A percentile compares a stretch with the other conserved stretches of the same genome.
Evolutionary conservation across 2,797 vertebrate genomes (phyloP).

Genomic region (Pseudomugil tenellus): DNA sequence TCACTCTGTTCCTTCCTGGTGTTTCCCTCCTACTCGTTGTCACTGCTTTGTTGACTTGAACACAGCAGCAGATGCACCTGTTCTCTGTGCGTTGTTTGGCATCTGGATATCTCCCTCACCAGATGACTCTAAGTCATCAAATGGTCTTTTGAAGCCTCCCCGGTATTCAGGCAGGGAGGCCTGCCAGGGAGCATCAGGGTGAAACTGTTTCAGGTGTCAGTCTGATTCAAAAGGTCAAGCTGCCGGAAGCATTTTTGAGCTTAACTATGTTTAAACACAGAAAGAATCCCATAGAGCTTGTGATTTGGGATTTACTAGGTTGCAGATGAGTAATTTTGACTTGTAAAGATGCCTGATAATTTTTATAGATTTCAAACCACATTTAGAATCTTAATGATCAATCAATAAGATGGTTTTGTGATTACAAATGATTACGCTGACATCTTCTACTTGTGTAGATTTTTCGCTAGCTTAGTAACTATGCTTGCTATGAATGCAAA

Average conservation of each 20-base stretch:
- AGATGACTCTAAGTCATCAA: conserved; percentile 63
- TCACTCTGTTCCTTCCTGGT: conserved; percentile 10
- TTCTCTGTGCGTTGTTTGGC: conserved; percentile 60
- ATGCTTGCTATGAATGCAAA: no score
- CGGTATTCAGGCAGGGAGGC: conserved; percentile 52
- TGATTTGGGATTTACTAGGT: conserved; percentile 21
- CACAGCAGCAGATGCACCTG: conserved; percentile 57
- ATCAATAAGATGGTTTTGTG: no score
- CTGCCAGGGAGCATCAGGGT: conserved; percentile 49
- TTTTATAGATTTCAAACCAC: not conserved
- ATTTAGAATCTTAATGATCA: no score
- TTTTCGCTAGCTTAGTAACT: no score
- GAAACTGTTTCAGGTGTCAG: conserved; percentile 48
- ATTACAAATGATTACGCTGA: no score
- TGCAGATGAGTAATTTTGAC: conserved; percentile 22
- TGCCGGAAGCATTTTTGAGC: conserved; percentile 55
- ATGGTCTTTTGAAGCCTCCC: conserved; percentile 64
- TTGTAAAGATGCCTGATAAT: not conserved
- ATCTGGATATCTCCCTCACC: conserved; percentile 57
- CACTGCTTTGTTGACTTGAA: conserved; percentile 57
- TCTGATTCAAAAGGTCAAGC: conserved; percentile 67
- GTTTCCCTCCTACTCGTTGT: conserved; percentile 40
- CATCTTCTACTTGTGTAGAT: no score
- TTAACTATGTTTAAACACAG: conserved; percentile 51
- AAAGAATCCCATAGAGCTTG: conserved; percentile 8